Percentiles rank a stretch among this genome's conserved stretches.
phyloP scores from a whole-genome alignment of 2,888 invertebrate species.

The Hypomecis atomaria region DNA sequence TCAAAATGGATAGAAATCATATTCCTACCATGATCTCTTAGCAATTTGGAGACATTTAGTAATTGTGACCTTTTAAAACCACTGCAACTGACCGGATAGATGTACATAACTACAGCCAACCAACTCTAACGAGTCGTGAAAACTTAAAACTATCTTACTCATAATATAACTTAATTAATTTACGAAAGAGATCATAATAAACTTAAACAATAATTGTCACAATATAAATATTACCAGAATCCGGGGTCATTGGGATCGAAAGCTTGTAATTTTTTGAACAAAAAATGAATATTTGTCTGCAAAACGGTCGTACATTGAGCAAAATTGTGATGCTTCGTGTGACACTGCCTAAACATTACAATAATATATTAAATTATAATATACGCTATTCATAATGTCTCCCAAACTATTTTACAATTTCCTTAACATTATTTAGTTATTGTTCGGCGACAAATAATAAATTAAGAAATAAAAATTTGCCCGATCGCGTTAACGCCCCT shows the following conservation, averaged over 20 bases:
- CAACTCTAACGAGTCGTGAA: slow-evolving; percentile 40
- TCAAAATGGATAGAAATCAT: slow-evolving; percentile 61
- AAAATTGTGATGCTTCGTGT: slow-evolving; percentile 66
- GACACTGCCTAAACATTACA: slow-evolving; percentile 54
- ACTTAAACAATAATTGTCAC: slow-evolving; percentile 80
- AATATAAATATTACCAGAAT: slow-evolving; percentile 66
- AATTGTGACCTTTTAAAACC: slow-evolving; percentile 56
- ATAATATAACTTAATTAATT: slow-evolving; percentile 75
- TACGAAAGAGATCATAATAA: slow-evolving; percentile 82
- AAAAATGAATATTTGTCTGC: slow-evolving; percentile 30
- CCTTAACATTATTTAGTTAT: slow-evolving; percentile 78
- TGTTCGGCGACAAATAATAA: slow-evolving; percentile 71
- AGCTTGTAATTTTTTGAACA: slow-evolving; percentile 26
- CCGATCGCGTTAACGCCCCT: slow-evolving; percentile 59
- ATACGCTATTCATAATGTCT: slow-evolving; percentile 69
- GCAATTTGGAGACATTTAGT: slow-evolving; percentile 57
- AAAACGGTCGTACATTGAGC: slow-evolving; percentile 49
- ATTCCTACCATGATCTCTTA: slow-evolving; percentile 59
- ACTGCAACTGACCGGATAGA: slow-evolving; percentile 39
- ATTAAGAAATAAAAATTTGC: slow-evolving; percentile 78
- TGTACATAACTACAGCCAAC: slow-evolving; percentile 38
- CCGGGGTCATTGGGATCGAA: slow-evolving; percentile 8
- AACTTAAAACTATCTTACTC: slow-evolving; percentile 51
- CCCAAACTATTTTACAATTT: slow-evolving; percentile 76
- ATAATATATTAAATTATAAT: slow-evolving; percentile 71